Conservation (phyloP, 1,140 invertebrate genomes). For the Drosophila rufa region DNA sequence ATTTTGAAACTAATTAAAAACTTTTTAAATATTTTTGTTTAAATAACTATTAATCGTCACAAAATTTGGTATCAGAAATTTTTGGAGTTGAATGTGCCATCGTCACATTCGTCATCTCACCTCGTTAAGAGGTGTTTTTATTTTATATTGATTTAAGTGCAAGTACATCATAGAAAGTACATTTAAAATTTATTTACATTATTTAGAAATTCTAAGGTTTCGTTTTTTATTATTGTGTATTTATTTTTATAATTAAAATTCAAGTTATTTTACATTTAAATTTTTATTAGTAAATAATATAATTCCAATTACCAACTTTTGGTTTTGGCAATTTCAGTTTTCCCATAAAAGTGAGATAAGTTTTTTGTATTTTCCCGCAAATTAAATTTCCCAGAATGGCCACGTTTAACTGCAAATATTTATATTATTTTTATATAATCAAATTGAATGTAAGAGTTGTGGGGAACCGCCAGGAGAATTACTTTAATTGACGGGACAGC, state of each 20-base stretch:
- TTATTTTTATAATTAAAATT: background rate
- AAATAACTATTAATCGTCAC: too few species aligned
- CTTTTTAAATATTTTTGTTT: too few species aligned
- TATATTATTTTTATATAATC: conserved; percentile 1
- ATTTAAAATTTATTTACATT: background rate
- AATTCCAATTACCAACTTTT: background rate
- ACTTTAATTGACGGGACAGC: conserved; percentile 41
- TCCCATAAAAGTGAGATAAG: background rate
- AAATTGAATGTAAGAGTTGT: conserved; percentile 1
- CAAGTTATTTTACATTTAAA: background rate
- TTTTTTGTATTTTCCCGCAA: background rate
- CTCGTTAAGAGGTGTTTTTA: too few species aligned
- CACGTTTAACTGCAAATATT: background rate
- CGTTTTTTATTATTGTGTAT: background rate
- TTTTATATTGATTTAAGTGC: too few species aligned
- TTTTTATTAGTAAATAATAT: background rate
- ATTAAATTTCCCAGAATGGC: background rate
- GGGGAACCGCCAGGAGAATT: conserved; percentile 26
- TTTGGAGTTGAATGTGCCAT: too few species aligned
- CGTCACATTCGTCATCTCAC: too few species aligned
- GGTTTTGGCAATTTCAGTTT: too few species aligned
- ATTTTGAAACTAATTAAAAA: too few species aligned
- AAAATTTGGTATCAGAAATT: too few species aligned
- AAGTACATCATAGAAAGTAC: too few species aligned
- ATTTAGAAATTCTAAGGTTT: too few species aligned